Conservation (phyloP, 2,113 vertebrate species). For the Sceloporus tristichus region DNA sequence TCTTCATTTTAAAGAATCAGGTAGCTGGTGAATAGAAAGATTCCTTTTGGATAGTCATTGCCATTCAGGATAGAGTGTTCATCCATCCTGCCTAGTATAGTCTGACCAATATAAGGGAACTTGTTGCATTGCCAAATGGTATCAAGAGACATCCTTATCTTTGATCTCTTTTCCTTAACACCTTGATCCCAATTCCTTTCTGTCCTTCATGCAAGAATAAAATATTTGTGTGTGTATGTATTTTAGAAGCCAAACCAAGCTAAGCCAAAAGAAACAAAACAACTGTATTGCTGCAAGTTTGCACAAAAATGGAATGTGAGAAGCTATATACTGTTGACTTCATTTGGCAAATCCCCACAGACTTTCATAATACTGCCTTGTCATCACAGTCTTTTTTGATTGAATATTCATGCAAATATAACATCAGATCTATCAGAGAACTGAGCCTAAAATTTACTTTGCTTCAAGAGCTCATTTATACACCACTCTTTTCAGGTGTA, state of each 20-base stretch:
- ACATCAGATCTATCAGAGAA: constrained; percentile 65
- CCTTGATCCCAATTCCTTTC: neutral
- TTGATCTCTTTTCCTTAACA: neutral
- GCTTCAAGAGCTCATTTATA: constrained; percentile 68
- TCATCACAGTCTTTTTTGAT: constrained; percentile 73
- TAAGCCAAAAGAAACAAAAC: constrained; percentile 62
- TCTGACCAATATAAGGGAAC: neutral
- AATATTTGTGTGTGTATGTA: constrained; percentile 30
- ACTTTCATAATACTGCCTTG: constrained; percentile 72
- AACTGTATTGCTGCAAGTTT: constrained; percentile 40
- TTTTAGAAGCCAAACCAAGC: constrained; percentile 20
- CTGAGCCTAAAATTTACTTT: constrained; percentile 62
- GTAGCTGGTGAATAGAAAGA: neutral
- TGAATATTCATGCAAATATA: constrained; percentile 79
- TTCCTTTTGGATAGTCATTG: too few relatives aligned
- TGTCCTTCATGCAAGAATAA: constrained; percentile 34
- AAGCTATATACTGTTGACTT: constrained; percentile 58
- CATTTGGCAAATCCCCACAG: constrained; percentile 65
- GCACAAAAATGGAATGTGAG: constrained; percentile 49
- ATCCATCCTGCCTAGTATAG: neutral
- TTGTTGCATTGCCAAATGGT: neutral
- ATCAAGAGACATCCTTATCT: neutral
- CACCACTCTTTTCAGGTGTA: constrained; percentile 56
- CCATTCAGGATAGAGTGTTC: neutral
- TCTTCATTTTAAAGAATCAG: neutral